Percentiles rank a stretch among this genome's conserved stretches.
Evolutionary conservation across 53 echinoderm and acorn worm genomes (phyloP).

Genomic region (Holothuria leucospilota): DNA sequence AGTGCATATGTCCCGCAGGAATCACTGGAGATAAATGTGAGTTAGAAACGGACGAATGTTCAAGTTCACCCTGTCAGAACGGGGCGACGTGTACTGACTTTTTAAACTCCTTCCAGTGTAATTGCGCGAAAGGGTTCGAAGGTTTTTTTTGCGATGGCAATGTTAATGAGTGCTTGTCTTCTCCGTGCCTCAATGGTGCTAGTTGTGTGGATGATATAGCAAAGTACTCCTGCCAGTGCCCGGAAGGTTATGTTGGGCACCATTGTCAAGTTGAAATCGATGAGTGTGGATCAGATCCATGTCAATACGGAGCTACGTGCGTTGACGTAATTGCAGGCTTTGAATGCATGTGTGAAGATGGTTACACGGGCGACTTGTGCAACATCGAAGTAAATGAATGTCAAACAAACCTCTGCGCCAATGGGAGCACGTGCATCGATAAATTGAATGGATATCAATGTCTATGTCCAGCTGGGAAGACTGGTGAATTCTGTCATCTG

Average conservation of each 20-base stretch:
- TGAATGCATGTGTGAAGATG: constrained; percentile 64
- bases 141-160: constrained; percentile 76
- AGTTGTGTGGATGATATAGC: constrained; percentile 72
- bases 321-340: constrained; percentile 62
- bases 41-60: constrained; percentile 69
- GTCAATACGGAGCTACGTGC: constrained; percentile 68
- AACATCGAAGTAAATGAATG: constrained; percentile 71
- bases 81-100: constrained; percentile 81
- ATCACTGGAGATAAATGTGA: constrained; percentile 81
- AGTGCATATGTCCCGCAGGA: constrained; percentile 77
- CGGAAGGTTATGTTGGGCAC: constrained; percentile 65
- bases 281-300: constrained; percentile 87
- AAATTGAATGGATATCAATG: constrained; percentile 64
- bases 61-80: constrained; percentile 81
- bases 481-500: constrained; percentile 71
- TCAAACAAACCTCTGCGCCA: constrained; percentile 56
- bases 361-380: constrained; percentile 69
- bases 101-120: constrained; percentile 70
- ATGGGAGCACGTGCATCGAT: constrained; percentile 79
- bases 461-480: constrained; percentile 72
- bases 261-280: constrained; percentile 71
- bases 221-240: constrained; percentile 68
- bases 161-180: constrained; percentile 77
- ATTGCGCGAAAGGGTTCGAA: constrained; percentile 70
- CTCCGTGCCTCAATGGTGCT: constrained; percentile 80